A percentile compares a stretch with the other conserved stretches of the same genome.
Evolutionary conservation across 2,113 vertebrate species (phyloP).

Genomic region (Toxotes jaculatrix): DNA sequence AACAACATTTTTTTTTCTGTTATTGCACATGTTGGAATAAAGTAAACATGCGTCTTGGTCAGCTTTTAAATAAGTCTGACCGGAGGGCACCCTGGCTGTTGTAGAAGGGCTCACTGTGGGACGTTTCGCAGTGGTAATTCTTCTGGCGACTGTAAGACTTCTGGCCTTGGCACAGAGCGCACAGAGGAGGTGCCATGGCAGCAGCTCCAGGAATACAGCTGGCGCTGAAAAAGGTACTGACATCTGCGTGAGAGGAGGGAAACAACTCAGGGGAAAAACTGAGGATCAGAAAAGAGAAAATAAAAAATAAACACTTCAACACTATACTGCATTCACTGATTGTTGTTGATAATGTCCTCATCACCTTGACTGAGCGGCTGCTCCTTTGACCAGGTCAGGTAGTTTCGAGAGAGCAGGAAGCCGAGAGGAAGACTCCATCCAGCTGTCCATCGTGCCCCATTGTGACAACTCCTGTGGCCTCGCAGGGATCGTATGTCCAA

Average conservation of each 20-base stretch:
- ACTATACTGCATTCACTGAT: background rate
- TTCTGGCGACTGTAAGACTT: slow-evolving; percentile 89
- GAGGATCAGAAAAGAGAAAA: background rate
- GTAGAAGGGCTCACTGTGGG: slow-evolving; percentile 89
- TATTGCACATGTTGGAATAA: background rate
- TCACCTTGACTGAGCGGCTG: slow-evolving; percentile 89
- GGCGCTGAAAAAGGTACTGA: slow-evolving; percentile 88
- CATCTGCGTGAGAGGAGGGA: slow-evolving; percentile 74
- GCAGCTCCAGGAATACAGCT: slow-evolving; percentile 90
- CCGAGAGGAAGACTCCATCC: slow-evolving; percentile 93
- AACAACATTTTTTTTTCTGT: background rate
- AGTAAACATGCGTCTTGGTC: background rate
- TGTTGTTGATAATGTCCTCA: background rate
- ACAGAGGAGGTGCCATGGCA: slow-evolving; percentile 83
- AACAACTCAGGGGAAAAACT: slow-evolving; percentile 20
- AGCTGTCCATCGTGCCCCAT: slow-evolving; percentile 88
- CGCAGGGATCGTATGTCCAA: slow-evolving; percentile 84
- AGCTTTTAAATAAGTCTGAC: slow-evolving; percentile 71
- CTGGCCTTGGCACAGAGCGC: slow-evolving; percentile 88
- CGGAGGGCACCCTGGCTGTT: slow-evolving; percentile 91
- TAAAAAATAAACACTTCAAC: background rate
- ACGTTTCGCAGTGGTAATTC: slow-evolving; percentile 91
- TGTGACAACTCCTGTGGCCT: slow-evolving; percentile 89
- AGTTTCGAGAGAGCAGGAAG: slow-evolving; percentile 89
- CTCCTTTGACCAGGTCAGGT: slow-evolving; percentile 87